A percentile compares a stretch with the other conserved stretches of the same genome.
phyloP scores from a whole-genome alignment of 2,113 vertebrate genomes.

The Chaenocephalus aceratus region DNA sequence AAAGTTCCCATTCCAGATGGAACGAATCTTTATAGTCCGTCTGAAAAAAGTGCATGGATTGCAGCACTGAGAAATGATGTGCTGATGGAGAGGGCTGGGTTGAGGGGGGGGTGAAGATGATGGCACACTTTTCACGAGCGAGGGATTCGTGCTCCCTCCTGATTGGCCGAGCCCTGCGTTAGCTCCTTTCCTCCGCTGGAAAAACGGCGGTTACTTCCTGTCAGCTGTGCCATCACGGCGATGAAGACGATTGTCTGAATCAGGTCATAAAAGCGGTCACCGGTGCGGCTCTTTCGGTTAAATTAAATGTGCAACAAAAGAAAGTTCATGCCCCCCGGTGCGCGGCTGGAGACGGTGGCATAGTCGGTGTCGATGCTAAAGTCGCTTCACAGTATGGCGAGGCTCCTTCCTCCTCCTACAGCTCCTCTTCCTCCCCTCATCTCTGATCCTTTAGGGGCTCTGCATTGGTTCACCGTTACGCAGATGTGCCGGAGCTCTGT shows the following conservation, averaged over 20 bases:
- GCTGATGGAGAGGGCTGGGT: slow-evolving; percentile 30
- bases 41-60: slow-evolving; percentile 48
- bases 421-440: slow-evolving; percentile 11
- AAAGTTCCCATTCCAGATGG: slow-evolving; percentile 43
- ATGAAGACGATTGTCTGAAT: slow-evolving; percentile 76
- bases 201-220: slow-evolving; percentile 28
- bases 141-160: slow-evolving; percentile 8
- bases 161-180: background rate
- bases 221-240: slow-evolving; percentile 42
- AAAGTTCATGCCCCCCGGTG: slow-evolving; percentile 43
- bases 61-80: slow-evolving; percentile 37
- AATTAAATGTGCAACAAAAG: slow-evolving; percentile 78
- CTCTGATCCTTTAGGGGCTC: background rate
- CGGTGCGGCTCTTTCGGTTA: slow-evolving; percentile 60
- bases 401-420: slow-evolving; percentile 23
- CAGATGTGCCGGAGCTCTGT: slow-evolving; percentile 65
- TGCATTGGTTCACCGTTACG: slow-evolving; percentile 41
- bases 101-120: background rate
- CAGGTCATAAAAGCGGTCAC: slow-evolving; percentile 51
- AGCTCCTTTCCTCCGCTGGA: slow-evolving; percentile 13
- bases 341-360: slow-evolving; percentile 44
- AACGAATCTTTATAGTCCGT: background rate
- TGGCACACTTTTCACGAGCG: slow-evolving; percentile 51
- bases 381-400: slow-evolving; percentile 76
- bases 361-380: slow-evolving; percentile 38